Conservation (phyloP, 2,113 vertebrate species). For the Ginglymostoma cirratum region DNA sequence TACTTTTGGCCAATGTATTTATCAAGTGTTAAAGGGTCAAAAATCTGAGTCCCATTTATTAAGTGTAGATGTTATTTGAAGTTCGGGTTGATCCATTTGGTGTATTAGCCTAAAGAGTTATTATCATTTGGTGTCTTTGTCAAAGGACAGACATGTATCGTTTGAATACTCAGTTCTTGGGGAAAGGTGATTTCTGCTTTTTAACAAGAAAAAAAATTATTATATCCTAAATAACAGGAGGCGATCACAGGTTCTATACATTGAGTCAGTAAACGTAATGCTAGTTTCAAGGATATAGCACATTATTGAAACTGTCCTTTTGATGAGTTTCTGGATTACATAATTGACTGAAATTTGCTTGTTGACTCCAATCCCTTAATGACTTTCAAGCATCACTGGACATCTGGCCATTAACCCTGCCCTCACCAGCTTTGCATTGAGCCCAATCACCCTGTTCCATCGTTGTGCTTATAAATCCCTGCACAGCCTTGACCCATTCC, state of each 20-base stretch:
- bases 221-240: neutral
- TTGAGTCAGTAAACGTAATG: neutral
- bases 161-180: neutral
- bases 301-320: neutral
- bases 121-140: constrained; percentile 43
- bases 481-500: neutral
- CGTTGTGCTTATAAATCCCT: too few species aligned
- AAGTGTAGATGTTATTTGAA: constrained; percentile 44
- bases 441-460: too few species aligned
- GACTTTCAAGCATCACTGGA: neutral
- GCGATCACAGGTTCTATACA: neutral
- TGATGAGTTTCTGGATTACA: neutral
- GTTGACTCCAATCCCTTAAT: neutral
- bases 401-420: neutral
- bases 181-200: neutral
- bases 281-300: neutral
- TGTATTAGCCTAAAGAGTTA: constrained; percentile 44
- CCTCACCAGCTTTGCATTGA: neutral
- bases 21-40: constrained; percentile 39
- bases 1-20: constrained; percentile 30
- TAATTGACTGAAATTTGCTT: neutral
- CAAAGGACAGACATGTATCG: neutral
- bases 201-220: neutral
- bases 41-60: constrained; percentile 47
- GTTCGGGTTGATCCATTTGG: constrained; percentile 49